A percentile compares a stretch with the other conserved stretches of the same genome.
phyloP scores from a whole-genome alignment of 30 jellyfish, hydroid and myxozoan genomes.

The Hydractinia symbiolongicarpus region DNA sequence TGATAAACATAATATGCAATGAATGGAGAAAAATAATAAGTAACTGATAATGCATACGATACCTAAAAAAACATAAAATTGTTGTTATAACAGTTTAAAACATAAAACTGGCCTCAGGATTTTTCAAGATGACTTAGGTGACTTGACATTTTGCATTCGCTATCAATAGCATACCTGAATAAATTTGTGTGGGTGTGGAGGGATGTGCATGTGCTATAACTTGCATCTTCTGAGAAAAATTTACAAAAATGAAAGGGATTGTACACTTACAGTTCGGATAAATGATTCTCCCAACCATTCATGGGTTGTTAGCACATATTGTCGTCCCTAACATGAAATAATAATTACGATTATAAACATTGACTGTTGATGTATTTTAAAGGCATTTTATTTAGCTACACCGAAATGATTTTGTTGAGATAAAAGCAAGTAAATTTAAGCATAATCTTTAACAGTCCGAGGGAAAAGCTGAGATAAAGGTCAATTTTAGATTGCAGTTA shows the following conservation, averaged over 20 bases:
- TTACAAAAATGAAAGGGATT: background rate
- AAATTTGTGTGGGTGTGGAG: no score
- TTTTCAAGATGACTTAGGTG: no score
- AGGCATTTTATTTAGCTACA: no score
- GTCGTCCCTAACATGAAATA: conserved; percentile 47
- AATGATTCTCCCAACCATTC: conserved; percentile 58
- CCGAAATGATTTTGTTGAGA: no score
- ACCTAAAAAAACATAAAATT: conserved; percentile 27
- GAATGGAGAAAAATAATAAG: conserved; percentile 59
- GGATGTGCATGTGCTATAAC: no score
- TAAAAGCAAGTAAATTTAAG: no score
- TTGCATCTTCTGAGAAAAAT: background rate
- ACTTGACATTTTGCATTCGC: no score
- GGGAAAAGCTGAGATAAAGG: no score
- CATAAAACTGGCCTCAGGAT: background rate
- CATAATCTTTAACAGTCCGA: no score
- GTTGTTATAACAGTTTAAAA: background rate
- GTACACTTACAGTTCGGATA: conserved; percentile 49
- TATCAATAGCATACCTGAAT: no score
- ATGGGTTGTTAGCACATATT: conserved; percentile 47
- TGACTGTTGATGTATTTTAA: no score
- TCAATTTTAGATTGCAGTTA: no score
- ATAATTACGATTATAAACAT: background rate
- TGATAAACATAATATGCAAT: conserved; percentile 40
- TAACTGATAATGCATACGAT: conserved; percentile 52